Percentiles rank a stretch among this genome's conserved stretches.
phyloP scores from a whole-genome alignment of 2,888 invertebrate genomes.

The Trichopoda pennipes region DNA sequence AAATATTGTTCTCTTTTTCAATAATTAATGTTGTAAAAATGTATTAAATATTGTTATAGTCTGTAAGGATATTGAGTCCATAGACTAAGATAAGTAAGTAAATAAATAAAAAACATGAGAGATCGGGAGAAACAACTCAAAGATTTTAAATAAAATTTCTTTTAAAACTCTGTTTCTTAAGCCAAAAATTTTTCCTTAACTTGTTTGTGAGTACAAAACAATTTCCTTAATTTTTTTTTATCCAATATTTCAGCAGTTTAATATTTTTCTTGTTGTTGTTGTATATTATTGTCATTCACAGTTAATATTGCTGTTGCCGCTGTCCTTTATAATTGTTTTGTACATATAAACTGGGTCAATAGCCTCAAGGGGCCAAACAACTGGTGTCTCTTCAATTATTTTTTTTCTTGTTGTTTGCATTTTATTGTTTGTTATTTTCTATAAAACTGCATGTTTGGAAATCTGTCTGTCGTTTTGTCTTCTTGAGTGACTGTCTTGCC shows the following conservation, averaged over 20 bases:
- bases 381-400: conserved; percentile 52
- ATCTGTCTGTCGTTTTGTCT: conserved; percentile 7
- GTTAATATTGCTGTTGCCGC: conserved; percentile 13
- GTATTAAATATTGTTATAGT: too few relatives aligned
- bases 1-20: too few relatives aligned
- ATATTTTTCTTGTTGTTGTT: conserved; percentile 15
- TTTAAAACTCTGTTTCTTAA: neutral
- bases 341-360: conserved; percentile 61
- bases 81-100: too few relatives aligned
- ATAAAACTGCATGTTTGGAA: conserved; percentile 7
- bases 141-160: too few relatives aligned
- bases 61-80: too few relatives aligned
- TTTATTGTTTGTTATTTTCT: conserved; percentile 21
- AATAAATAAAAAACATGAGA: too few relatives aligned
- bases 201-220: neutral
- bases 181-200: conserved; percentile 1
- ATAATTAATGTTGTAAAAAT: too few relatives aligned
- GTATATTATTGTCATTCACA: neutral
- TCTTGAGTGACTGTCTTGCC: conserved; percentile 16
- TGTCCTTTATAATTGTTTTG: conserved; percentile 65
- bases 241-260: conserved; percentile 10
- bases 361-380: conserved; percentile 61
- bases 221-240: conserved; percentile 31
- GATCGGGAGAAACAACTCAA: too few relatives aligned
- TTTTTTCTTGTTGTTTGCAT: conserved; percentile 21